Percentiles rank a stretch among this genome's conserved stretches.
Conservation (phyloP, 2,797 vertebrate genomes). For the Morelia viridis region DNA sequence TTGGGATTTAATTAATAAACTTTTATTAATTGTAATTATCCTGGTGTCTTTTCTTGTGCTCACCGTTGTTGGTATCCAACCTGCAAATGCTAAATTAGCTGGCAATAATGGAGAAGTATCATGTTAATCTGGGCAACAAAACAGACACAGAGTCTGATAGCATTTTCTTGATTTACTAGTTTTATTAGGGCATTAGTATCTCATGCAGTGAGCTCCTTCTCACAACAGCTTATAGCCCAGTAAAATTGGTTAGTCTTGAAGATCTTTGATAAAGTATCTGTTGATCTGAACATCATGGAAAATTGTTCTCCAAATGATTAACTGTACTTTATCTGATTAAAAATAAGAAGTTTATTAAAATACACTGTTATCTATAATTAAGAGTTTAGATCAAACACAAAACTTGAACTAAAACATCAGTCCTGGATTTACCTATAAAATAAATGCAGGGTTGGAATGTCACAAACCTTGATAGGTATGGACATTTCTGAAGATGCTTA, state of each 20-base stretch:
- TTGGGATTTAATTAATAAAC: neutral
- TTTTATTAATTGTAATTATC: neutral
- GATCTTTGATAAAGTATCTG: constrained; percentile 15
- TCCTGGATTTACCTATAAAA: constrained; percentile 20
- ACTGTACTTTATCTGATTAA: constrained; percentile 44
- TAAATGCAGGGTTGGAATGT: constrained; percentile 6
- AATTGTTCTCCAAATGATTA: constrained; percentile 50
- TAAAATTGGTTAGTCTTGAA: constrained; percentile 34
- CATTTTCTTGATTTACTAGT: neutral
- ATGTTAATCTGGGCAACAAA: neutral
- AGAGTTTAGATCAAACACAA: constrained; percentile 1
- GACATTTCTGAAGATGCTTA: constrained; percentile 14
- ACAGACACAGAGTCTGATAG: neutral
- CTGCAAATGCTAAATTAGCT: neutral
- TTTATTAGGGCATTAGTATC: neutral
- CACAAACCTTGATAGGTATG: neutral
- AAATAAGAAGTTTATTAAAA: constrained; percentile 52
- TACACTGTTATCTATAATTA: constrained; percentile 37
- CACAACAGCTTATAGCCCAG: constrained; percentile 24
- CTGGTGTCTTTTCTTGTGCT: neutral
- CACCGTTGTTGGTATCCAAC: neutral
- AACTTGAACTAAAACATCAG: neutral
- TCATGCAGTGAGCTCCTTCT: constrained; percentile 40
- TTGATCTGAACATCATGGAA: constrained; percentile 32
- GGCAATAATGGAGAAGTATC: neutral